phyloP scores from a whole-genome alignment of 2,797 vertebrate genomes.

The Macropodus opercularis region DNA sequence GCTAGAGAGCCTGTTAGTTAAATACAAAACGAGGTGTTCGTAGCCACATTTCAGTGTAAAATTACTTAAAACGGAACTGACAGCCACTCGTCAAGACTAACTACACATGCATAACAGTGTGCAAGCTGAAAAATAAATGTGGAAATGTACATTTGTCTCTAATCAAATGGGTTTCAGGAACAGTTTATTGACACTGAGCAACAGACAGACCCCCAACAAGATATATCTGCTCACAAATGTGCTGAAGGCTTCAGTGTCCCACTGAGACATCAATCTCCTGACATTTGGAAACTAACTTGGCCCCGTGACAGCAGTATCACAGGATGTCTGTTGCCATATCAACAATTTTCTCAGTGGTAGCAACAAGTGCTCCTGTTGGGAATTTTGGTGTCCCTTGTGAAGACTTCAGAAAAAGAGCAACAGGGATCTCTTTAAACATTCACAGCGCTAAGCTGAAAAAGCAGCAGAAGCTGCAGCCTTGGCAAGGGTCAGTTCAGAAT shows the following conservation, averaged over 20 bases:
- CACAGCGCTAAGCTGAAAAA: slow-evolving; percentile 39
- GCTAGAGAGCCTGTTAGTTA: not conserved
- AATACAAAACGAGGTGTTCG: not conserved
- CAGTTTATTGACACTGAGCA: slow-evolving; percentile 7
- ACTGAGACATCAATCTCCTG: slow-evolving; percentile 64
- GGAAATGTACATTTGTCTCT: not conserved
- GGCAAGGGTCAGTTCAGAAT: slow-evolving; percentile 7
- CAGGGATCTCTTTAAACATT: slow-evolving; percentile 59
- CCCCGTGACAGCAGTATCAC: slow-evolving; percentile 66
- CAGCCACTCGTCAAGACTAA: not conserved
- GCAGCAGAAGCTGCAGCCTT: slow-evolving; percentile 11
- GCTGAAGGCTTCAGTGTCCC: slow-evolving; percentile 44
- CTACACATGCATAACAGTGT: slow-evolving; percentile 3
- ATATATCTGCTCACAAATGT: slow-evolving; percentile 42
- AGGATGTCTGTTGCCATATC: slow-evolving; percentile 73
- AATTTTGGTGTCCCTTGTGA: slow-evolving; percentile 53
- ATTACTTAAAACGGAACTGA: slow-evolving; percentile 1
- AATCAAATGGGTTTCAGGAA: not conserved
- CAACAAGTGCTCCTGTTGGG: slow-evolving; percentile 68
- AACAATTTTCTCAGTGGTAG: slow-evolving; percentile 69
- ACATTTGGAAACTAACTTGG: slow-evolving; percentile 70
- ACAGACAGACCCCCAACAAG: slow-evolving; percentile 29
- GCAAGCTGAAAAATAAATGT: not conserved
- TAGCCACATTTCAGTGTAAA: slow-evolving; percentile 3
- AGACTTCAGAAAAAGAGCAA: slow-evolving; percentile 55